Percentiles rank a stretch among this genome's conserved stretches.
Evolutionary conservation across 92 coral and sea anemone species (phyloP).

Genomic region (Epizoanthus fatuus): DNA sequence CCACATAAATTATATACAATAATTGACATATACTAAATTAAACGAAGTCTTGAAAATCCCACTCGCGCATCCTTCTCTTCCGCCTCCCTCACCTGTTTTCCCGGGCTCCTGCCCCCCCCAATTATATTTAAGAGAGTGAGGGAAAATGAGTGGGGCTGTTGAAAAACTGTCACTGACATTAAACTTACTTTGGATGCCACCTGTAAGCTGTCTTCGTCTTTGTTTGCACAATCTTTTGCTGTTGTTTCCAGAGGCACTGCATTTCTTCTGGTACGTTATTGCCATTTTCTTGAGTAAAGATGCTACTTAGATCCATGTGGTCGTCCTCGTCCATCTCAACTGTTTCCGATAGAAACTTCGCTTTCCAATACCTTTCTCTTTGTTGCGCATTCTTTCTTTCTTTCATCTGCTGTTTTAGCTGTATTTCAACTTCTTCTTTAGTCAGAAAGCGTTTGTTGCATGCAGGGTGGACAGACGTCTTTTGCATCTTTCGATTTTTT

Average conservation of each 20-base stretch:
- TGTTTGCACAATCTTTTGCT: constrained; percentile 1
- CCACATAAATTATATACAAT: no score
- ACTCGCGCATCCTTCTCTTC: no score
- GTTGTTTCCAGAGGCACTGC: constrained; percentile 28
- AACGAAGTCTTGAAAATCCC: no score
- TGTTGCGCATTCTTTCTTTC: constrained; percentile 19
- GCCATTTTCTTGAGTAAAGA: background rate
- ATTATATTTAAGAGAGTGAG: no score
- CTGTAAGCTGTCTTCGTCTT: constrained; percentile 11
- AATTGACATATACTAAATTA: no score
- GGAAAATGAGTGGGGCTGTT: no score
- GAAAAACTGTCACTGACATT: background rate
- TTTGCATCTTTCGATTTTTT: no score
- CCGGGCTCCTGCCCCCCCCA: no score
- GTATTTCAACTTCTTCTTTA: constrained; percentile 29
- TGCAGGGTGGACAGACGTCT: background rate
- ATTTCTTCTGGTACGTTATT: constrained; percentile 10
- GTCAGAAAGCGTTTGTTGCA: constrained; percentile 44
- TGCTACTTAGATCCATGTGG: constrained; percentile 9
- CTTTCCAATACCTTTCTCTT: constrained; percentile 24
- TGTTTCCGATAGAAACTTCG: constrained; percentile 14
- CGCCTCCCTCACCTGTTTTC: no score
- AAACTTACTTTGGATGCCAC: constrained; percentile 27
- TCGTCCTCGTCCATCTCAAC: constrained; percentile 22
- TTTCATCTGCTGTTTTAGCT: constrained; percentile 1